These are phyloP conservation scores for Stegodyphus mimosarum DNA, from an alignment of 1,140 invertebrate genomes.

Conservation along the genomic window DNA sequence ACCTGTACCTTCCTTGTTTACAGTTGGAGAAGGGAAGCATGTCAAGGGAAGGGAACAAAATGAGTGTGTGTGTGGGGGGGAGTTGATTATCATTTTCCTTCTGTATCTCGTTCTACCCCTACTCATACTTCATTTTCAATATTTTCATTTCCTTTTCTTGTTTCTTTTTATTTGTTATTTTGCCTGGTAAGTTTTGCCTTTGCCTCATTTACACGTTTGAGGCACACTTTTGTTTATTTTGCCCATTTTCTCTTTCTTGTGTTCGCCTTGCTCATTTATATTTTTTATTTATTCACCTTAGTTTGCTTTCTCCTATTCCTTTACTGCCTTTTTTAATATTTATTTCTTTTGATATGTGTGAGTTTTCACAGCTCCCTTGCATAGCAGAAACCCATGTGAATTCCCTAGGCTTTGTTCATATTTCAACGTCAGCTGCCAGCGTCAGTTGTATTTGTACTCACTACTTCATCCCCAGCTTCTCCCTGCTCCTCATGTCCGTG, in stretches of 20 bases:
- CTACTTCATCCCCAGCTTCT: too few relatives aligned
- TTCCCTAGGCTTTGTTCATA: constrained; percentile 22
- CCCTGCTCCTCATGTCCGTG: too few relatives aligned
- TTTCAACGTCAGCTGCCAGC: constrained; percentile 3
- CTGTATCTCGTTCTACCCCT: background rate
- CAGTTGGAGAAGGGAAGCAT: constrained; percentile 9
- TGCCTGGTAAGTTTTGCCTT: constrained; percentile 6
- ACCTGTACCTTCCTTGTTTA: constrained; percentile 18
- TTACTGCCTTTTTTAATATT: background rate
- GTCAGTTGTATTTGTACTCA: background rate
- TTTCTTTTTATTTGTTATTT: constrained; percentile 6
- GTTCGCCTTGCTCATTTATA: too few relatives aligned
- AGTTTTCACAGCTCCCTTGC: too few relatives aligned
- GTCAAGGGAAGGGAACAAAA: too few relatives aligned
- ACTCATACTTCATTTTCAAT: constrained; percentile 19
- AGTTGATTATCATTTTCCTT: constrained; percentile 47
- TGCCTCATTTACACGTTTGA: constrained; percentile 21
- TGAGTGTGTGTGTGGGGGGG: background rate
- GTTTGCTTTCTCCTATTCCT: background rate
- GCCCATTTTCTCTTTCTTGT: background rate
- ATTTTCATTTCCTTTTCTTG: constrained; percentile 24
- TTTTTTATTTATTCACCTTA: too few relatives aligned
- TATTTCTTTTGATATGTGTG: too few relatives aligned
- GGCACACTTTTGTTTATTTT: background rate
- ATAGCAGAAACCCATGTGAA: background rate